These are phyloP conservation scores for Jacana jacana DNA, from an alignment of 2,113 vertebrate species.

Conservation along the genomic window DNA sequence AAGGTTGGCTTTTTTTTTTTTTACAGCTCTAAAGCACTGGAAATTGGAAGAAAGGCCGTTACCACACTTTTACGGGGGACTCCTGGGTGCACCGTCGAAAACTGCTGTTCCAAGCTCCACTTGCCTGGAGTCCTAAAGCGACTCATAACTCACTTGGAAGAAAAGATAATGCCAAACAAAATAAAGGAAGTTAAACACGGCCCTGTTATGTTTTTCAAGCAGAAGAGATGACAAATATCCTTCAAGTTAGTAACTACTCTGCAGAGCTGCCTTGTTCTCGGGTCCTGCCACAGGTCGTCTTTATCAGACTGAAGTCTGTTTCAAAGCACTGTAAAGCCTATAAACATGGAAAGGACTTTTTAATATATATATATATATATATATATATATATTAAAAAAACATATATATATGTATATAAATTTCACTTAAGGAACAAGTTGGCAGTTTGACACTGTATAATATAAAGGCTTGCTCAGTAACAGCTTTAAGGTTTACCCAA, in stretches of 20 bases:
- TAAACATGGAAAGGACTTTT: background rate
- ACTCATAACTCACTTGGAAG: background rate
- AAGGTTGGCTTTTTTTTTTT: background rate
- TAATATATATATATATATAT: background rate
- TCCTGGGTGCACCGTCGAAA: background rate
- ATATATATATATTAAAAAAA: no score
- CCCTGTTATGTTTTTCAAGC: background rate
- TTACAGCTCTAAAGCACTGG: background rate
- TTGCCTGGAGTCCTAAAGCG: background rate
- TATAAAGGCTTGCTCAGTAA: background rate
- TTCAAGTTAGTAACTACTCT: background rate
- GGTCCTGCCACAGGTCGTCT: background rate
- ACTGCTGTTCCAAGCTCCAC: background rate
- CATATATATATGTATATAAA: background rate
- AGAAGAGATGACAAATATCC: background rate
- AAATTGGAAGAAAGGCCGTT: background rate
- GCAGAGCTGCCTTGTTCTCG: background rate
- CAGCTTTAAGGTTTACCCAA: background rate
- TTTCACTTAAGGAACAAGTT: background rate
- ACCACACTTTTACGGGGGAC: background rate
- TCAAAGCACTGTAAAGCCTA: background rate
- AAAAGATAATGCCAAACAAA: slow-evolving; percentile 30
- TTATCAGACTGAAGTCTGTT: background rate
- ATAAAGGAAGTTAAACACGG: background rate
- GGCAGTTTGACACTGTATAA: background rate